A percentile compares a stretch with the other conserved stretches of the same genome.
These are phyloP conservation scores for Ailuropoda melanoleuca DNA, from an alignment of 2,113 vertebrate genomes.

Conservation along the genomic window DNA sequence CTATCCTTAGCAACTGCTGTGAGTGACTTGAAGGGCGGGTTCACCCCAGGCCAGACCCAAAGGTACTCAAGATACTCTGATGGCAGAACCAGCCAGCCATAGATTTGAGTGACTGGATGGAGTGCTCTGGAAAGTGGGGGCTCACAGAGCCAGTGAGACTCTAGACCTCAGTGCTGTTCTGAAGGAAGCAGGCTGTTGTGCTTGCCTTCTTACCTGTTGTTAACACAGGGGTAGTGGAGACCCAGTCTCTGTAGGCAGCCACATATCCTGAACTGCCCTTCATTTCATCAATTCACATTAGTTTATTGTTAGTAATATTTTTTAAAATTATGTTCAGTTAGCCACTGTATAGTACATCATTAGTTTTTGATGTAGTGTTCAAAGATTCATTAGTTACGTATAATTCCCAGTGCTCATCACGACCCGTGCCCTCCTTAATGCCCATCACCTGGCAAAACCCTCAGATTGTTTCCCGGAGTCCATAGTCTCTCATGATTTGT, in stretches of 20 bases:
- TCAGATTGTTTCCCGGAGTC: no score
- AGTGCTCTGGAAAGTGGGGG: background rate
- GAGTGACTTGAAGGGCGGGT: background rate
- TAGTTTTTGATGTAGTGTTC: no score
- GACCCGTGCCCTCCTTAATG: no score
- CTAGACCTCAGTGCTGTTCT: background rate
- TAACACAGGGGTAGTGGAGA: background rate
- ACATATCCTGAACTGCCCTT: background rate
- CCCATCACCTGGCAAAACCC: no score
- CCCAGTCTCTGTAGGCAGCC: background rate
- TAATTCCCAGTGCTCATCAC: no score
- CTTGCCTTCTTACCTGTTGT: background rate
- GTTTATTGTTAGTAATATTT: background rate
- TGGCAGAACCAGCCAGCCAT: background rate
- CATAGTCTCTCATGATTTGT: no score
- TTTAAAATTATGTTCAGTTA: no score
- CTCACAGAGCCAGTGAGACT: background rate
- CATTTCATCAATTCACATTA: background rate
- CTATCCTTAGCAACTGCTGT: no score
- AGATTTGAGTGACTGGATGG: no score
- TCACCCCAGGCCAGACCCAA: background rate
- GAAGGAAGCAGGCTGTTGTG: fast-evolving
- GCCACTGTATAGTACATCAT: no score
- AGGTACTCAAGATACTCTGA: background rate
- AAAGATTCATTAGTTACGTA: no score